Evolutionary conservation across 2,888 invertebrate genomes (phyloP), one percentile per base, ranked within the genome.

Genomic region (Lamellibrachia columna): DNA sequence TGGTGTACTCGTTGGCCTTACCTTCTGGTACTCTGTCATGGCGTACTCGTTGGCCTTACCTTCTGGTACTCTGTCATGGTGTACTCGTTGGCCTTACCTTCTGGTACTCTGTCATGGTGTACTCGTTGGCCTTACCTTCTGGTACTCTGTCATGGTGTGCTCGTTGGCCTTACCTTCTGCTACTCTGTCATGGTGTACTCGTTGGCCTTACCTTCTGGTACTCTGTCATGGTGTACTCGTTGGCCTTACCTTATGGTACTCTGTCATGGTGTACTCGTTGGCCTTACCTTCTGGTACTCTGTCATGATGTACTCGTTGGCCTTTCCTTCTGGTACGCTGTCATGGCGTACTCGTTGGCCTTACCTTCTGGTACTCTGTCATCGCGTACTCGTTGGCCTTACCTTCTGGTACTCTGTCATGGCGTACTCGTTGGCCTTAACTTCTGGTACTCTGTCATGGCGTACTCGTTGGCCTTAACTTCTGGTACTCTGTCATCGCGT

Each of bases 281-380:
- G 75, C 6, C 75, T 75, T 75, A 75, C 75, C 75, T 75, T 75
- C 75, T 75, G 75, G 75, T 75, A 22, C 75, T 75, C 75, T 75
- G 75, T 75, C 75, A 75, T 22, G 75, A 1, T 22, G 75, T 75
- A 75, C 60, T 75, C 22, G 75, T 1, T 75, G 75, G 75, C n/a
- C 75, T 75, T 75, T 22, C 75, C 75, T 75, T 75, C 75, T 75
- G 3, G 75, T 75, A 75, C 75, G 22, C 75, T 75, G 75, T 75
- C 75, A 75, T 22, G 75, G 22, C 75, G 75, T 75, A 75, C 75
- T 75, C 22, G 22, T 22, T 75, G 75, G 75, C n/a, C 22, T 75
- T 75, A 75, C 75, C 75, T 75, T 75, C 75, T 75, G 75, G 75
- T 75, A 75, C 75, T 75, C 22, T 75, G 75, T 75, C 75, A 75